Evolutionary conservation across 2,888 invertebrate genomes (phyloP), one percentile per base, ranked within the genome.

Genomic region (Chaitophorus viminalis): DNA sequence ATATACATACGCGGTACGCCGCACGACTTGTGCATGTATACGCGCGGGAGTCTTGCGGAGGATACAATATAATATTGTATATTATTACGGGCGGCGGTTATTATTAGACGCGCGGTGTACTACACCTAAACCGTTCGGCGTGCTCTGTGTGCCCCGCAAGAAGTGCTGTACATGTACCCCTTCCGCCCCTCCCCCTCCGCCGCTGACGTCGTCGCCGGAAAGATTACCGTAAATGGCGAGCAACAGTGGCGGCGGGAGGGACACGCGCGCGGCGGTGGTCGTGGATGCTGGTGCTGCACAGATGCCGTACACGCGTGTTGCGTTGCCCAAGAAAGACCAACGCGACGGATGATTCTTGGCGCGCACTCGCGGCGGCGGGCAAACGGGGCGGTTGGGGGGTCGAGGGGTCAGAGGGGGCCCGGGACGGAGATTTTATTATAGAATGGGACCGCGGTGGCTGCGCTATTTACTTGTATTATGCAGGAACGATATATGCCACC

Each of bases 201-300:
- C n/a, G n/a, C n/a, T n/a, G n/a, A n/a, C n/a, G n/a, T n/a, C n/a
- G n/a, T n/a, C 76, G 39, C 52, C 65, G 84, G 68, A 77, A 46
- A 77, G 84, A 85, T 85, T 68, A 76, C 84, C 84, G 84, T 85
- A 85, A 85, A 85, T 85, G 84, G 84, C 46, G 65, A 84, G 75
- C 60, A 74, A 36, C 36, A n/a, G 33, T 21, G 11, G 29, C 3
- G n/a, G 74, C n/a, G 31, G 68, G 76, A 25, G 8, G 76, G 83
- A 29, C 39, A 29, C 39, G 39, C 1, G n/a, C n/a, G n/a, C n/a
- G n/a, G n/a, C n/a, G 54, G 52, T n/a, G 54, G 33, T 60, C 33
- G 54, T 33, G 33, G 60, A 60, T 60, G 60, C 60, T 25, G 60
- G 21, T 60, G 60, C 60, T 11, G 31, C 78, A n/a, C n/a, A 25